A percentile compares a stretch with the other conserved stretches of the same genome.
Evolutionary conservation across 2,888 invertebrate species (phyloP).

Genomic region (Phanerotoma sp.): DNA sequence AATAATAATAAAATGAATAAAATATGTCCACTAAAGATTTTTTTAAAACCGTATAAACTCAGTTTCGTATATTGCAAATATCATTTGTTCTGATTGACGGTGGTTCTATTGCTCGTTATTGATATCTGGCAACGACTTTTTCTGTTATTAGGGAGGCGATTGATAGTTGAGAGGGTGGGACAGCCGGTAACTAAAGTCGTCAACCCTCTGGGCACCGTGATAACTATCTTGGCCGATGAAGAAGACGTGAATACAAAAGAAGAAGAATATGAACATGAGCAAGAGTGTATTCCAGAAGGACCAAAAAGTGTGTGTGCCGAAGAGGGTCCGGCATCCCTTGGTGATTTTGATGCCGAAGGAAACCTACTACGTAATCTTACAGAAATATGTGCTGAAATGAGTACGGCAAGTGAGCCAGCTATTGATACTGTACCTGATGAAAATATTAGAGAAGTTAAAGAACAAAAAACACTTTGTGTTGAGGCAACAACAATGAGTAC

Average conservation of each 20-base stretch:
- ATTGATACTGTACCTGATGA: slow-evolving; percentile 52
- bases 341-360: slow-evolving; percentile 46
- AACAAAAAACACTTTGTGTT: slow-evolving; percentile 47
- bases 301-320: slow-evolving; percentile 52
- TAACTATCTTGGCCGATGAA: slow-evolving; percentile 58
- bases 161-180: slow-evolving; percentile 58
- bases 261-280: slow-evolving; percentile 43
- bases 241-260: slow-evolving; percentile 51
- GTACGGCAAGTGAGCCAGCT: slow-evolving; percentile 49
- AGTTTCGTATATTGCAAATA: too few species aligned
- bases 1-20: slow-evolving; percentile 5
- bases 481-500: slow-evolving; percentile 40
- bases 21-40: too few species aligned
- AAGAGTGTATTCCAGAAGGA: slow-evolving; percentile 40
- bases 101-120: slow-evolving; percentile 44
- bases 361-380: slow-evolving; percentile 49
- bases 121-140: slow-evolving; percentile 82
- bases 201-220: slow-evolving; percentile 75
- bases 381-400: slow-evolving; percentile 55
- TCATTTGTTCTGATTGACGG: slow-evolving; percentile 14
- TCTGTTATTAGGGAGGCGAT: slow-evolving; percentile 71
- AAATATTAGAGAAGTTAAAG: slow-evolving; percentile 48
- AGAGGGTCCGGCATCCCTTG: slow-evolving; percentile 52
- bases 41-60: too few species aligned
- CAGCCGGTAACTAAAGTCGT: slow-evolving; percentile 69